Conservation (phyloP, 2,113 vertebrate species). For the Prietella phreatophila region DNA sequence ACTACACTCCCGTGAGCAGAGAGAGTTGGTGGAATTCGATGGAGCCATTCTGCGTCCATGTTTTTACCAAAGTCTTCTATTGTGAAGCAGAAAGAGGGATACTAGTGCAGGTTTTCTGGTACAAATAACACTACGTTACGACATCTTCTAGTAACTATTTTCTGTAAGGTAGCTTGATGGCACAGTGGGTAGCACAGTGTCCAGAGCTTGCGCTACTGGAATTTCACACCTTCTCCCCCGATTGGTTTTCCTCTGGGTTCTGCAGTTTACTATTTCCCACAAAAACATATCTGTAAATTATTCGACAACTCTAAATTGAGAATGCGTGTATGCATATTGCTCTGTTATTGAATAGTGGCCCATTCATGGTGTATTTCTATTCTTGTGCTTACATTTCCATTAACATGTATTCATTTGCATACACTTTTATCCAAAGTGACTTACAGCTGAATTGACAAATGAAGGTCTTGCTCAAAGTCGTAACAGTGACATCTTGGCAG, state of each 20-base stretch:
- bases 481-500: neutral
- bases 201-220: neutral
- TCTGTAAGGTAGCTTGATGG: neutral
- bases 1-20: neutral
- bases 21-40: neutral
- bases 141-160: neutral
- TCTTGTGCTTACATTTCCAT: neutral
- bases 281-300: neutral
- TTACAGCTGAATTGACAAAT: neutral
- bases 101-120: neutral
- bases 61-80: neutral
- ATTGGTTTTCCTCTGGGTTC: neutral
- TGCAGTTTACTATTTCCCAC: neutral
- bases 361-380: neutral
- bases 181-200: neutral
- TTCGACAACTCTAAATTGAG: neutral
- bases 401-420: neutral
- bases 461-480: neutral
- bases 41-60: neutral
- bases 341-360: neutral
- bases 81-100: neutral
- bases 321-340: neutral
- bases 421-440: neutral
- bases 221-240: neutral
- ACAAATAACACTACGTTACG: neutral